Evolutionary conservation across 2,888 invertebrate species (phyloP).

Genomic region (Hybos culiciformis): DNA sequence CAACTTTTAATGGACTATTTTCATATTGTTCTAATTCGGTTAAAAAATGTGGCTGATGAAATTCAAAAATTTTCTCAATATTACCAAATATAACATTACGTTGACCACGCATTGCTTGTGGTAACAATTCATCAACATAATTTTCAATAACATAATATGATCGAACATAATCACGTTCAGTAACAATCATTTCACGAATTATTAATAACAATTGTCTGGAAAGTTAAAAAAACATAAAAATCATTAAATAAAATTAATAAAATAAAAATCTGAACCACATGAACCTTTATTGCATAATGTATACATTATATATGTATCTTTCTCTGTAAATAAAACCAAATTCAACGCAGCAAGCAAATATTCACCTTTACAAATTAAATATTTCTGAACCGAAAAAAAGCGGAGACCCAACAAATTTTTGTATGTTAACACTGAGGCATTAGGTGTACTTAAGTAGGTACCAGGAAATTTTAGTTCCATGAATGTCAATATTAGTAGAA

Average conservation of each 20-base stretch:
- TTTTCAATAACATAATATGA: constrained; percentile 86
- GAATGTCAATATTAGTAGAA: too few species aligned
- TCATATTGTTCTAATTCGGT: constrained; percentile 42
- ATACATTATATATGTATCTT: too few species aligned
- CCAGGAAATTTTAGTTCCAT: too few species aligned
- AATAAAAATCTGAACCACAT: too few species aligned
- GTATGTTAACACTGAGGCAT: too few species aligned
- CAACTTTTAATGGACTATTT: constrained; percentile 41
- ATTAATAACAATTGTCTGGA: constrained; percentile 30
- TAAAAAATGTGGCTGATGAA: constrained; percentile 53
- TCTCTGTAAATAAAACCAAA: too few species aligned
- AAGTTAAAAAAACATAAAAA: constrained; percentile 6
- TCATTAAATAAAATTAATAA: neutral
- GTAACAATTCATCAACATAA: constrained; percentile 79
- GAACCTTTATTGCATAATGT: too few species aligned
- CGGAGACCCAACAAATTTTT: too few species aligned
- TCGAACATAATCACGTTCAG: constrained; percentile 85
- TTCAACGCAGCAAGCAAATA: too few species aligned
- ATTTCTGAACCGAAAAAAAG: too few species aligned
- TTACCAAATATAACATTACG: constrained; percentile 87
- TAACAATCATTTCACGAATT: constrained; percentile 74
- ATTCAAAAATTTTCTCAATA: constrained; percentile 86
- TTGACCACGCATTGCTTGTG: constrained; percentile 70
- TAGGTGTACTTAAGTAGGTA: too few species aligned
- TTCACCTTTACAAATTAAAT: too few species aligned